Evolutionary conservation across 2,888 invertebrate species (phyloP), one percentile per base, ranked within the genome.

Genomic region (Chaetogeoica ovagalla): DNA sequence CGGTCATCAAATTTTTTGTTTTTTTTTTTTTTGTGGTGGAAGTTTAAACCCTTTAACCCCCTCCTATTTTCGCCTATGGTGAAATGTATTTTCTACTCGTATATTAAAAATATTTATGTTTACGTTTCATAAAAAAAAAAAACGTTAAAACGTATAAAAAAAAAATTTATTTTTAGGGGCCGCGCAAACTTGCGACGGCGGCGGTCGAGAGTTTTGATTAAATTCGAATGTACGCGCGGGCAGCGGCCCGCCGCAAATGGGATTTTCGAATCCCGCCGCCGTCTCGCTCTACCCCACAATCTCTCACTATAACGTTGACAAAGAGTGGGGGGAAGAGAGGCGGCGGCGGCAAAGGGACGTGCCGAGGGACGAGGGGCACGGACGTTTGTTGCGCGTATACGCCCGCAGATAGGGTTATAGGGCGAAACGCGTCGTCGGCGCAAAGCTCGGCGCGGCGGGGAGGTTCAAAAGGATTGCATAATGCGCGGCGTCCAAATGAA

Each of bases 381-480:
- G 43, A 43, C 9, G 43, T 7, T 6, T 43, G 43, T 43, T 11
- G 43, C 43, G 43, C 11, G 11, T 43, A 43, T 11, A 43, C 43
- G 11, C 43, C 30, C 30, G 30, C 30, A 30, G 30, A 43, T 30
- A 76, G 66, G 68, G 48, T 60, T 68, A 68, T 30, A 59, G 68
- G 76, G 76, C 76, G 76, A 73, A 63, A 73, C 73, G 73, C 37
- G n/a, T 30, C 43, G 43, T 43, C 6, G 11, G 11, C 43, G 39
- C 43, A 43, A 43, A 19, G 48, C 17, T 19, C 13, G 43, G 13
- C 17, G 13, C 17, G 77, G 30, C 23, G 39, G 77, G 30, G 77
- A 69, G 69, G 77, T 77, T 77, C 77, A 77, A 77, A 77, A 70
- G 77, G 77, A 77, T 77, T 77, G 77, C 77, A 70, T 77, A 77